Percentiles rank a stretch among this genome's conserved stretches.
Conservation (phyloP, 2,113 vertebrate species). For the Ramphastos sulfuratus region DNA sequence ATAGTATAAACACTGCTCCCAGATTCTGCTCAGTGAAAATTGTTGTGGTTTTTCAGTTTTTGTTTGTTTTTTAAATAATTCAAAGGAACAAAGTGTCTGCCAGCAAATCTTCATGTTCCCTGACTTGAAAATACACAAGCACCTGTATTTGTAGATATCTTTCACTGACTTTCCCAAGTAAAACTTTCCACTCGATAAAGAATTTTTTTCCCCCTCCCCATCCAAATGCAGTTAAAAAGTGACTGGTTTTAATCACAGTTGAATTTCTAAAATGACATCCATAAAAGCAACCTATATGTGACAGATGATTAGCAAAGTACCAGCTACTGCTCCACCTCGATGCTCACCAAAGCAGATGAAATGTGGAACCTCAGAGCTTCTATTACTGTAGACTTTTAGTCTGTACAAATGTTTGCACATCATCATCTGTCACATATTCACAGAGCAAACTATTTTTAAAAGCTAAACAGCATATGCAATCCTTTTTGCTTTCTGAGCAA, state of each 20-base stretch:
- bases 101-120: not conserved
- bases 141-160: not conserved
- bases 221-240: not conserved
- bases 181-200: not conserved
- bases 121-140: not conserved
- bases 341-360: not conserved
- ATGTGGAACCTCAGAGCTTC: not conserved
- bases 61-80: not conserved
- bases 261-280: not conserved
- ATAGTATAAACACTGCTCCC: not conserved
- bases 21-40: not conserved
- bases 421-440: constrained; percentile 31
- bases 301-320: not conserved
- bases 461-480: not conserved
- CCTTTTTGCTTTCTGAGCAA: not conserved
- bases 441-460: constrained; percentile 12
- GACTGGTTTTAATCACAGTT: not conserved
- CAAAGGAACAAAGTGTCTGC: not conserved
- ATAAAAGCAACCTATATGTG: not conserved
- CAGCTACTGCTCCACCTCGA: not conserved
- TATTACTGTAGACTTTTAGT: constrained; percentile 21
- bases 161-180: not conserved
- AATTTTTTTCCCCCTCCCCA: not conserved
- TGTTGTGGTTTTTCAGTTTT: not conserved
- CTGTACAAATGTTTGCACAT: constrained; percentile 58